Conservation (phyloP, 1,140 invertebrate species). For the Psix sp. region DNA sequence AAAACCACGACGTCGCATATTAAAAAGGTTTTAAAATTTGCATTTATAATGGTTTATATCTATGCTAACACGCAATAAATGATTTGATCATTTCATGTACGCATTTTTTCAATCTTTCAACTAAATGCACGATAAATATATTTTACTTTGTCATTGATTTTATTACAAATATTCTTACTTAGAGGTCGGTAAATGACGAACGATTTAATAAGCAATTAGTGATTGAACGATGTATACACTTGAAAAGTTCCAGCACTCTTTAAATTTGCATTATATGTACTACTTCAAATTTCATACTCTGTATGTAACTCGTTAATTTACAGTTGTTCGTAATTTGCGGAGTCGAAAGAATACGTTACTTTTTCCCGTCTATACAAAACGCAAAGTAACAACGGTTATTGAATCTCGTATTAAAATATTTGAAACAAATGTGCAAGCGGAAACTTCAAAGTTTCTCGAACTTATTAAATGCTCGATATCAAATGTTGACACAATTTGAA, state of each 20-base stretch:
- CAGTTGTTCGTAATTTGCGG: conserved; percentile 40
- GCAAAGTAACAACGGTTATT: conserved; percentile 36
- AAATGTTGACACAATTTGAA: neutral
- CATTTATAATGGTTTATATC: too few species aligned
- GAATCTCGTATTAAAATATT: conserved; percentile 17
- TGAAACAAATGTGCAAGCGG: conserved; percentile 13
- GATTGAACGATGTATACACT: conserved; percentile 36
- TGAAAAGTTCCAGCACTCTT: conserved; percentile 28
- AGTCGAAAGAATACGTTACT: conserved; percentile 31
- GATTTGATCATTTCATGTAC: too few species aligned
- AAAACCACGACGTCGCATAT: too few species aligned
- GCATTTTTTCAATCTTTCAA: too few species aligned
- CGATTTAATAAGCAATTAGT: conserved; percentile 53
- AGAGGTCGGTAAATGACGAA: conserved; percentile 5
- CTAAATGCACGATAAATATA: too few species aligned
- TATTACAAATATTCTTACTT: conserved; percentile 7
- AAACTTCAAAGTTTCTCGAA: conserved; percentile 20
- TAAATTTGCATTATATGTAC: conserved; percentile 28
- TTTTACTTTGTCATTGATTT: too few species aligned
- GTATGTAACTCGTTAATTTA: conserved; percentile 47
- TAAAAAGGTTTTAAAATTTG: too few species aligned
- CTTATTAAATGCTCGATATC: neutral
- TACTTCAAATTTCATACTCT: conserved; percentile 30
- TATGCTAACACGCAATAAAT: too few species aligned
- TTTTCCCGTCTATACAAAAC: conserved; percentile 37